These are phyloP conservation scores for Lasius fuliginosus DNA, from an alignment of 2,888 invertebrate species.

Conservation along the genomic window DNA sequence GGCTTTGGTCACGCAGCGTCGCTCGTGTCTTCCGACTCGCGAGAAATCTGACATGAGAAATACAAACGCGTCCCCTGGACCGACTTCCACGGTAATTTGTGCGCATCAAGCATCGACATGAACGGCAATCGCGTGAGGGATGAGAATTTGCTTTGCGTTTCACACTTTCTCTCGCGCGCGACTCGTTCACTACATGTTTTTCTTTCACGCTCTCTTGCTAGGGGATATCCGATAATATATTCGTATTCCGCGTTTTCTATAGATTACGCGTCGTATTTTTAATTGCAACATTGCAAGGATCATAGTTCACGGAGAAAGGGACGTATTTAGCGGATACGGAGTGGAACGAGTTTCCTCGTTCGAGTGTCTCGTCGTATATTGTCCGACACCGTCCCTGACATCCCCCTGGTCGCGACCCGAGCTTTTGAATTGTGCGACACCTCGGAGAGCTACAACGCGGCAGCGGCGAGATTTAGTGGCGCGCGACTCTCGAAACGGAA, in stretches of 20 bases:
- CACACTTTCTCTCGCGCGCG: not conserved
- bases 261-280: not conserved
- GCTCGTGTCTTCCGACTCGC: slow-evolving; percentile 65
- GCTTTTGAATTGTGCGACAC: slow-evolving; percentile 40
- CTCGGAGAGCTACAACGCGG: slow-evolving; percentile 41
- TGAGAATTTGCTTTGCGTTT: not conserved
- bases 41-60: slow-evolving; percentile 62
- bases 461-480: slow-evolving; percentile 45
- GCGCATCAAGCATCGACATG: slow-evolving; percentile 31
- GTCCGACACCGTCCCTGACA: slow-evolving; percentile 14
- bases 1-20: slow-evolving; percentile 71
- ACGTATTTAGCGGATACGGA: not conserved
- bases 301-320: not conserved
- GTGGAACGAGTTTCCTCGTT: slow-evolving; percentile 16
- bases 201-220: not conserved
- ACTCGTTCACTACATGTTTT: not conserved
- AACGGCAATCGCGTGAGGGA: slow-evolving; percentile 15
- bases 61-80: slow-evolving; percentile 64
- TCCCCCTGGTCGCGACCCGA: slow-evolving; percentile 12
- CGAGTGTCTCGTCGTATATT: not conserved
- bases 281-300: not conserved
- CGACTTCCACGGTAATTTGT: slow-evolving; percentile 63
- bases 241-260: not conserved
- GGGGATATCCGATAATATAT: not conserved
- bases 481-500: slow-evolving; percentile 51